Evolutionary conservation across 2,113 vertebrate genomes (phyloP).

Genomic region (Forbesichthys agassizii): DNA sequence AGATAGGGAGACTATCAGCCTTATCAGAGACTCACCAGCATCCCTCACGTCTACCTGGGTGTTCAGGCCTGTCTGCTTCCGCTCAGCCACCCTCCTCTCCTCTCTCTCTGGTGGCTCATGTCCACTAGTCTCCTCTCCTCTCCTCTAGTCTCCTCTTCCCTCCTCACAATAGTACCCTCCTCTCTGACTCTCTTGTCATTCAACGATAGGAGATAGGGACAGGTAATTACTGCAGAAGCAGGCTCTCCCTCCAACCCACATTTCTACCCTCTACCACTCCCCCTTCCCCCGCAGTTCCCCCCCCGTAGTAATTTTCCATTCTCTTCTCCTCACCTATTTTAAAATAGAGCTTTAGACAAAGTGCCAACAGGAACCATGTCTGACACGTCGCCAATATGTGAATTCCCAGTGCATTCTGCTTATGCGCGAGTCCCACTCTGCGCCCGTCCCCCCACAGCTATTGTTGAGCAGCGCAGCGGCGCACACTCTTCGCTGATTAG

Average conservation of each 20-base stretch:
- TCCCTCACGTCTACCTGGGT: conserved; percentile 20
- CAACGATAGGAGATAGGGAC: conserved; percentile 21
- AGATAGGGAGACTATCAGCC: conserved; percentile 30
- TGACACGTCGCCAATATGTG: neutral
- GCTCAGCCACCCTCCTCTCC: neutral
- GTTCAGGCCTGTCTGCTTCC: conserved; percentile 16
- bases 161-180: neutral
- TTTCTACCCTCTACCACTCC: conserved; percentile 18
- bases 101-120: neutral
- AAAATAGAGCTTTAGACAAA: neutral
- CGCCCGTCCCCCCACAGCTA: conserved; percentile 35
- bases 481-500: conserved; percentile 70
- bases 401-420: neutral
- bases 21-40: conserved; percentile 26
- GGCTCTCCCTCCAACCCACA: conserved; percentile 17
- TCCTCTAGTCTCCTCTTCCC: neutral
- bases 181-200: conserved; percentile 21
- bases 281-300: too few species aligned
- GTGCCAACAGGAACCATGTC: conserved; percentile 7
- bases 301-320: conserved; percentile 38
- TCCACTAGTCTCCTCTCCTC: conserved; percentile 1
- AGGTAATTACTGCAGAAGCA: conserved; percentile 42
- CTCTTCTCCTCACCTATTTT: conserved; percentile 25
- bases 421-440: conserved; percentile 4
- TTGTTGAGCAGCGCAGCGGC: conserved; percentile 59